Base-by-base conservation (phyloP, 2,113 vertebrate genomes). In the Rhodinocichla rosea region DNA sequence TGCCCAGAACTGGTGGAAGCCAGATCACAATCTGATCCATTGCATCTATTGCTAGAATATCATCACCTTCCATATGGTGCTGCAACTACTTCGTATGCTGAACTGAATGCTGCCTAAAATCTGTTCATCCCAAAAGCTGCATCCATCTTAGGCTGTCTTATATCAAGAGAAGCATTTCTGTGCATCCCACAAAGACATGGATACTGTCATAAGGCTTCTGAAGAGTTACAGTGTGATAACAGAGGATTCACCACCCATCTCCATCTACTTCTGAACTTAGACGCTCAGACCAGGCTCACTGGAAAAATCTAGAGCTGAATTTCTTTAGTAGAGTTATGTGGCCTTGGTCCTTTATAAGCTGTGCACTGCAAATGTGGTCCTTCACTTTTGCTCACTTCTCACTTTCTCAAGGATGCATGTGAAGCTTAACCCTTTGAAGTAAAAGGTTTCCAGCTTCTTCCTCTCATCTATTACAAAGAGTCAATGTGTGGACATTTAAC, bases 51-150 rank as follows among this genome's bases (percentile, higher is more conserved):
- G 76, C 90, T 87, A 81, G 75, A 95, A 71, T 76, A 90, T 83
- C 75, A 45, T 59, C 57, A 40, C 49, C 74, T 94, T 94, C 96
- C 95, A 96, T 97, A 95, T 89, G 94, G 93, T 76, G 57, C 56
- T 0, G 0, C 63, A 69, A 92, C 53, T 30, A 89, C 53, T 39
- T 83, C 35, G 0, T 96, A 92, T 93, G 94, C 88, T 81, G 56
- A 92, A 81, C 13, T 32, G 37, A 92, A 56, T 9, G 30, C 28
- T 87, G 80, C 86, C 83, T 93, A 57, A 90, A 96, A 86, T 77
- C 88, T 87, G 69, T 49, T 77, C 65, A 74, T 37, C 73, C 59
- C 65, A 7, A 83, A 77, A 84, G 28, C 39, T 69, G 20, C 40
- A 50, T 10, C n/a, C 9, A 71, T 84, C 76, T 92, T 32, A 60